Evolutionary conservation across 2,113 vertebrate species (phyloP).

Genomic region (Falco punctatus): DNA sequence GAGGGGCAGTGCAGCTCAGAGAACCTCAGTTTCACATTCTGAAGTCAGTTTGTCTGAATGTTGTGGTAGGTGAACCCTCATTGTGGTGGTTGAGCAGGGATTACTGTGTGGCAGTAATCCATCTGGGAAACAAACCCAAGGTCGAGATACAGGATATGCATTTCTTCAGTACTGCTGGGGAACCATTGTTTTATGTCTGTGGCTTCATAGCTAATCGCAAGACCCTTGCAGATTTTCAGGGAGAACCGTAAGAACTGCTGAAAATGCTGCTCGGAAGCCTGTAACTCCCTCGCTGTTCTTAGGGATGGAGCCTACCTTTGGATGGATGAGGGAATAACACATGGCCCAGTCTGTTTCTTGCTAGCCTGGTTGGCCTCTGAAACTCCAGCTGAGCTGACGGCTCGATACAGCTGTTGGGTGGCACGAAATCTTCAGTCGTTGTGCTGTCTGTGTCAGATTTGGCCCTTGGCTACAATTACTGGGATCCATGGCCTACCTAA

Average conservation of each 20-base stretch:
- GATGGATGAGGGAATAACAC: neutral
- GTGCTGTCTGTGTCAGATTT: neutral
- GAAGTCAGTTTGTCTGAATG: neutral
- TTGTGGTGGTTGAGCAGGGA: neutral
- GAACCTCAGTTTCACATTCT: neutral
- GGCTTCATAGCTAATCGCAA: neutral
- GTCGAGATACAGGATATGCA: neutral
- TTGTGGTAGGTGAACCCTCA: neutral
- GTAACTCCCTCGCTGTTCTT: fast-evolving
- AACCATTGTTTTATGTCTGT: fast-evolving
- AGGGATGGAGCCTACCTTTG: neutral
- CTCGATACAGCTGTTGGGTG: neutral
- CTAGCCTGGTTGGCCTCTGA: neutral
- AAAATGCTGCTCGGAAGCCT: neutral
- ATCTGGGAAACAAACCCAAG: neutral
- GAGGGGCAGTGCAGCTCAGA: neutral
- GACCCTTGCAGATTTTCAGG: neutral
- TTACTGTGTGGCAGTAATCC: neutral
- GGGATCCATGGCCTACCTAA: neutral
- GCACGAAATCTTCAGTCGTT: neutral
- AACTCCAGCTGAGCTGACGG: neutral
- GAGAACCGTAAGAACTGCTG: neutral
- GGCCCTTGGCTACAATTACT: neutral
- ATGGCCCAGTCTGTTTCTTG: neutral
- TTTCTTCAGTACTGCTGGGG: neutral